phyloP scores from a whole-genome alignment of 2,113 vertebrate genomes.

The Atherinomorus stipes region DNA sequence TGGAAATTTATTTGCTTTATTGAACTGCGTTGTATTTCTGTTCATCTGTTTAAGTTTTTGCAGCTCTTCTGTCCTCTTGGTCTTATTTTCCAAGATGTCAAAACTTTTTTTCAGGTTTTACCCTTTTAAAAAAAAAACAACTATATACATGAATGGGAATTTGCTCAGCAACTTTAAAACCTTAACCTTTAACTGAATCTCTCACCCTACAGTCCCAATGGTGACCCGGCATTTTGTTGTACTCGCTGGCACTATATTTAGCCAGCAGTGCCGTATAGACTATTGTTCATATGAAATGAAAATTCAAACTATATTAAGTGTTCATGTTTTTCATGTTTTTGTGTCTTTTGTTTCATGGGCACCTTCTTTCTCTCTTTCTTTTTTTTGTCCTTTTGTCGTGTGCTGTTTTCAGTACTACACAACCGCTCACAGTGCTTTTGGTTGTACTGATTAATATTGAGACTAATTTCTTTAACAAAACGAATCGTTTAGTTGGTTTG shows the following conservation, averaged over 20 bases:
- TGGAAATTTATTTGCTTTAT: slow-evolving; percentile 48
- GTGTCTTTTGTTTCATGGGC: slow-evolving; percentile 72
- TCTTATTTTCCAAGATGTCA: slow-evolving; percentile 23
- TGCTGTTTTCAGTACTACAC: slow-evolving; percentile 64
- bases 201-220: slow-evolving; percentile 63
- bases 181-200: slow-evolving; percentile 66
- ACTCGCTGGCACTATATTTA: slow-evolving; percentile 70
- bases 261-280: slow-evolving; percentile 66
- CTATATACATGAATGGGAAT: slow-evolving; percentile 64
- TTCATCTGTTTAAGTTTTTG: slow-evolving; percentile 46
- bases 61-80: slow-evolving; percentile 20
- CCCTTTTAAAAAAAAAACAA: slow-evolving; percentile 34
- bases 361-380: slow-evolving; percentile 66
- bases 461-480: slow-evolving; percentile 63
- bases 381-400: slow-evolving; percentile 50
- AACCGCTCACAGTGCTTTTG: slow-evolving; percentile 63
- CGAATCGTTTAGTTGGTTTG: slow-evolving; percentile 36
- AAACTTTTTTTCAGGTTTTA: slow-evolving; percentile 11
- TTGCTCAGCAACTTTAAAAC: slow-evolving; percentile 62
- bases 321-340: slow-evolving; percentile 70
- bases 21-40: slow-evolving; percentile 55
- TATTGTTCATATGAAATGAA: slow-evolving; percentile 74
- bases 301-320: slow-evolving; percentile 69
- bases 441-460: slow-evolving; percentile 78
- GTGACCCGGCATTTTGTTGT: slow-evolving; percentile 64